These are phyloP conservation scores for Euwallacea fornicatus DNA, from an alignment of 1,140 invertebrate species.

Conservation along the genomic window DNA sequence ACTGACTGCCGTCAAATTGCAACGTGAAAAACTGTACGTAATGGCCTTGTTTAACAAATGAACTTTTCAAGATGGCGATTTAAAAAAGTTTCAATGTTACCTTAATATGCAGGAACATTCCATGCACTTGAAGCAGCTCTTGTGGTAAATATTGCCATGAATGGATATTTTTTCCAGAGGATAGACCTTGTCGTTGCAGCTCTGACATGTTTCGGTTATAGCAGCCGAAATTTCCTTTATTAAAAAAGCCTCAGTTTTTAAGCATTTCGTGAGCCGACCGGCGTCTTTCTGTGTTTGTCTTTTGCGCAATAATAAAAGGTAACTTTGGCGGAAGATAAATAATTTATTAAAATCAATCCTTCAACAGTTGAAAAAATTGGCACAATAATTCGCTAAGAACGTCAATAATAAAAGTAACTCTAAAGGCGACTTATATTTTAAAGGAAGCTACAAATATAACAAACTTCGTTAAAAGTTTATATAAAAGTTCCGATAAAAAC, in stretches of 20 bases:
- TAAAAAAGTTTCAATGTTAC: conserved; percentile 54
- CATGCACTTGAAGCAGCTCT: conserved; percentile 77
- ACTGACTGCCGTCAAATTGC: not conserved
- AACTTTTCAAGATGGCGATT: not conserved
- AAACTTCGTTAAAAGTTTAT: no score
- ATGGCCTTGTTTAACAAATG: not conserved
- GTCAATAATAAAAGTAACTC: not conserved
- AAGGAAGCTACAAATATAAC: no score
- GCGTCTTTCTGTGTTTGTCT: conserved; percentile 20
- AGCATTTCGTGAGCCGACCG: not conserved
- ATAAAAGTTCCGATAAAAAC: no score
- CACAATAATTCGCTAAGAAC: conserved; percentile 15
- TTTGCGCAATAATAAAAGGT: not conserved
- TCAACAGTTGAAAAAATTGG: conserved; percentile 39
- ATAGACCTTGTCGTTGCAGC: conserved; percentile 76
- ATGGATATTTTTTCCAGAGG: conserved; percentile 80
- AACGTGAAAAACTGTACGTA: not conserved
- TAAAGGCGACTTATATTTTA: no score
- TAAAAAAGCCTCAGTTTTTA: conserved; percentile 3
- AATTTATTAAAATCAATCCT: conserved; percentile 32
- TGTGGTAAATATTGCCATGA: conserved; percentile 74
- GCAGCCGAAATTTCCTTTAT: conserved; percentile 53
- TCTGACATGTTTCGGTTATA: conserved; percentile 66
- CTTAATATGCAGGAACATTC: conserved; percentile 76
- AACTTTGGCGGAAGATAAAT: conserved; percentile 18